phyloP scores from a whole-genome alignment of 2,888 invertebrate genomes.

The Pachycephus smyrnensis region DNA sequence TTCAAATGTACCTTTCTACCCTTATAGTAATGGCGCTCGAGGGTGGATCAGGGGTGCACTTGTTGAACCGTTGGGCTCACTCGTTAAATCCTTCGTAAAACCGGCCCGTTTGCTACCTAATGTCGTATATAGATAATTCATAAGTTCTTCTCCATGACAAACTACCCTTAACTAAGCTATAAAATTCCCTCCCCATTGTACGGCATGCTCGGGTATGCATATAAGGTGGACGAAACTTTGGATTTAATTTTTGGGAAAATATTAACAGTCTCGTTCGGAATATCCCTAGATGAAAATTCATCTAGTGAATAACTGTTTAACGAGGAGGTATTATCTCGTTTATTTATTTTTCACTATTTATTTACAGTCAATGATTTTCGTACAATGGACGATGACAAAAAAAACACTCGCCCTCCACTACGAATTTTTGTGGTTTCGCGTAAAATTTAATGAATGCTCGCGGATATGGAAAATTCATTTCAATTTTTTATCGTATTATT shows the following conservation, averaged over 20 bases:
- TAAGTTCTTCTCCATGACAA: conserved; percentile 24
- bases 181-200: neutral
- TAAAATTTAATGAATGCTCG: neutral
- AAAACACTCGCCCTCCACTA: neutral
- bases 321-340: neutral
- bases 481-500: neutral
- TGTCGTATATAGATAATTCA: conserved; percentile 33
- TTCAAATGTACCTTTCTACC: conserved; percentile 24
- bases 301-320: neutral
- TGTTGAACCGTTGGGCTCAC: conserved; percentile 28
- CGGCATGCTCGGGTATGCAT: neutral
- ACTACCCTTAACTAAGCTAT: conserved; percentile 14
- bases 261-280: neutral
- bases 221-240: neutral
- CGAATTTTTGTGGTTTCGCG: neutral
- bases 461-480: neutral
- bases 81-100: conserved; percentile 27
- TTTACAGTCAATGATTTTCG: neutral
- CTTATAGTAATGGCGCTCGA: neutral
- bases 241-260: neutral
- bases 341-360: neutral
- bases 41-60: conserved; percentile 16
- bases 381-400: neutral
- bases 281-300: neutral
- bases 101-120: conserved; percentile 37